phyloP scores from a whole-genome alignment of 2,797 vertebrate species.

The Phoeniculus purpureus region DNA sequence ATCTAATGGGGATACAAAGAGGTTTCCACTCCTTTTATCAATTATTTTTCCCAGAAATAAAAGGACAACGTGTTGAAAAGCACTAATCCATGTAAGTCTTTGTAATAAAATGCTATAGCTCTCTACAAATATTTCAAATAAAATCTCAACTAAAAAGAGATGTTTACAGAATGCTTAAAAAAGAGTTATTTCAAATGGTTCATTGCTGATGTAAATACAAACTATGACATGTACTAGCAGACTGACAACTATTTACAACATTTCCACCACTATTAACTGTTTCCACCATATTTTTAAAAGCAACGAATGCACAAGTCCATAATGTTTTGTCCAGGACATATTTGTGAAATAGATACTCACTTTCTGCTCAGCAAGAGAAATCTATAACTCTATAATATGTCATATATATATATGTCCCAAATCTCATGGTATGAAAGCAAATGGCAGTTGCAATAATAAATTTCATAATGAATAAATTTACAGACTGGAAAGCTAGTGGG shows the following conservation, averaged over 20 bases:
- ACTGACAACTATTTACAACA: not conserved
- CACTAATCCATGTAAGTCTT: not conserved
- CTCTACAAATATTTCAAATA: not conserved
- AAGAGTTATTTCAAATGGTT: not conserved
- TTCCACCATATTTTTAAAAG: not conserved
- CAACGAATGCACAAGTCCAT: not conserved
- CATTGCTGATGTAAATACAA: not conserved
- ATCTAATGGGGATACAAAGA: not conserved
- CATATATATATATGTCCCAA: not conserved
- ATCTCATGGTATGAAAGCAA: not conserved
- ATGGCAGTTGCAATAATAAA: not conserved
- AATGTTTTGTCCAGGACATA: not conserved
- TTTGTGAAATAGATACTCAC: not conserved
- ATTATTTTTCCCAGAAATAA: not conserved
- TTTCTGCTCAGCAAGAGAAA: not conserved
- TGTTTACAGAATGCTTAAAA: not conserved
- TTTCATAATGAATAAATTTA: not conserved
- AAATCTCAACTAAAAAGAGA: not conserved
- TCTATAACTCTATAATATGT: not conserved
- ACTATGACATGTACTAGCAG: not conserved
- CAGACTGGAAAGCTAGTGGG: not conserved
- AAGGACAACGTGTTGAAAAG: not conserved
- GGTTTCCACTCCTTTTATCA: not conserved
- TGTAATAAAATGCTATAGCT: not conserved
- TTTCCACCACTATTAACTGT: not conserved